Base-by-base conservation (phyloP, 2,888 invertebrate species). In the Amphiduros pacificus region DNA sequence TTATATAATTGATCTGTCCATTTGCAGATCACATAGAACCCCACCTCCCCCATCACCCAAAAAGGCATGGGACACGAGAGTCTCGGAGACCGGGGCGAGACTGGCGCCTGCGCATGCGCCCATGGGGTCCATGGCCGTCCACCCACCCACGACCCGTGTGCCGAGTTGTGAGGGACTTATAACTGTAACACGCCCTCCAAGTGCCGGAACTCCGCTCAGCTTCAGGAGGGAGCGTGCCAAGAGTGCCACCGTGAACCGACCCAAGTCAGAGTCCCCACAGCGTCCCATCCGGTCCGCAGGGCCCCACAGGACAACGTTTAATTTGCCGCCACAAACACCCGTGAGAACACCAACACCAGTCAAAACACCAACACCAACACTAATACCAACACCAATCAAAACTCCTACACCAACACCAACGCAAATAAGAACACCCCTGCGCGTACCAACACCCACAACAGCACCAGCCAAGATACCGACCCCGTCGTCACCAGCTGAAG, bases 261-360 rank as follows among this genome's bases (percentile, higher is more conserved):
- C 31, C 14, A 36, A 40, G 17, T 11, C 41, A 11, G 17, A 50
- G 1, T 32, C 50, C 17, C 53, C 53, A 1, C 40, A 24, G 17
- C 49, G 61, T 3, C 55, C 61, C 6, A 28, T 55, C 11, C n/a
- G 29, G 2, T 61, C 61, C 28, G 61, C 61, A 6, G 55, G 60
- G 22, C 40, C 44, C n/a, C 11, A 5, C 27, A 14, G 57, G 9
- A 6, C 49, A 14, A 9, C 14, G 36, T 14, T 9, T 36, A 36
- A 36, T 9, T 14, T 14, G 11, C 36, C 9, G 36, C 11, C 3
- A 4, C 29, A 2, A 27, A 31, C 20, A 29, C 24, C 3, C 26
- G 20, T 17, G 17, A 20, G 24, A 50, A 50, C 17, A n/a, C 28
- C n/a, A 17, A 31, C 26, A n/a, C 4, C 53, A 53, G 28, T n/a